Evolutionary conservation across 2,113 vertebrate species (phyloP).

Genomic region (Steatornis caripensis): DNA sequence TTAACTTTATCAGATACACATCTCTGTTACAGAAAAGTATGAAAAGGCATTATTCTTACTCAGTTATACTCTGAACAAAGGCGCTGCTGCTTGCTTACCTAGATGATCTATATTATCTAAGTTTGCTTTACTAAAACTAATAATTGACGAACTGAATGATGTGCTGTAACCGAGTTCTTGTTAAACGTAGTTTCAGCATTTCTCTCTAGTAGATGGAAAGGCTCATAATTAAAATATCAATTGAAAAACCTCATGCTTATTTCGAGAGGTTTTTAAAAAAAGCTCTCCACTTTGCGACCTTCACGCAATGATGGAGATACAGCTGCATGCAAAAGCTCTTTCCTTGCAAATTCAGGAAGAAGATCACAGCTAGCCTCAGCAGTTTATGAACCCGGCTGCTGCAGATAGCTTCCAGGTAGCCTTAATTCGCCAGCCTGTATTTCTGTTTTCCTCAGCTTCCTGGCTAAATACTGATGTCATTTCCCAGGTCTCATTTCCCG

Average conservation of each 20-base stretch:
- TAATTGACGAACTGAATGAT: slow-evolving; percentile 16
- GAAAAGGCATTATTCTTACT: slow-evolving; percentile 39
- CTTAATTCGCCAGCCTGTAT: not conserved
- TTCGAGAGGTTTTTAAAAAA: not conserved
- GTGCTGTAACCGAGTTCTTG: not conserved
- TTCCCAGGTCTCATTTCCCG: not conserved
- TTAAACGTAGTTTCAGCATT: not conserved
- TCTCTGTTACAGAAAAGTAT: not conserved
- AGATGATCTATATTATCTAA: not conserved
- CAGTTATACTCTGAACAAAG: not conserved
- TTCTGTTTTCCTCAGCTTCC: not conserved
- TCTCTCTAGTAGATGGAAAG: not conserved
- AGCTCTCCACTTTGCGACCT: slow-evolving; percentile 9
- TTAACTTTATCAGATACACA: slow-evolving; percentile 20
- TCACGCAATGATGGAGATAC: not conserved
- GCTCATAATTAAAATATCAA: slow-evolving; percentile 39
- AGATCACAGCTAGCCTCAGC: not conserved
- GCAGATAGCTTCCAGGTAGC: not conserved
- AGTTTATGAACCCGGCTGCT: not conserved
- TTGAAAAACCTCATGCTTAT: slow-evolving; percentile 19
- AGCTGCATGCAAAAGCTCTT: not conserved
- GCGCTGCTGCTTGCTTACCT: not conserved
- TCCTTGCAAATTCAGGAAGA: not conserved
- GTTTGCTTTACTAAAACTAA: slow-evolving; percentile 2
- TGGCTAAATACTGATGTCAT: not conserved